These are phyloP conservation scores for Drosophila buzzatii DNA, from an alignment of 2,888 invertebrate genomes.

Conservation along the genomic window DNA sequence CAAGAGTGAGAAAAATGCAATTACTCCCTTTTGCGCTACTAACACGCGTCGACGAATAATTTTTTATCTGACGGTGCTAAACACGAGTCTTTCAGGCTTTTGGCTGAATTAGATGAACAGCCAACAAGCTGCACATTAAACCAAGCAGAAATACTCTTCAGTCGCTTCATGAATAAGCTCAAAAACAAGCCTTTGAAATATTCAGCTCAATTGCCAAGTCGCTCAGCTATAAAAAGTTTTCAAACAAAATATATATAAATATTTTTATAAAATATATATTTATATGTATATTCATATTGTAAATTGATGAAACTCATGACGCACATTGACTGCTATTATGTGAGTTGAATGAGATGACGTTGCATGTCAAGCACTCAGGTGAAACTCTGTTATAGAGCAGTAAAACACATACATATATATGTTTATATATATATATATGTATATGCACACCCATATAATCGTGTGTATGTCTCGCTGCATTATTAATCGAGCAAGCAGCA, in stretches of 20 bases:
- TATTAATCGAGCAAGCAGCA: constrained; percentile 44
- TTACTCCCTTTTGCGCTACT: too few relatives aligned
- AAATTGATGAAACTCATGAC: constrained; percentile 4
- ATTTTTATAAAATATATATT: background rate
- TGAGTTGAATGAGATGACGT: constrained; percentile 4
- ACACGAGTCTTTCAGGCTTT: too few relatives aligned
- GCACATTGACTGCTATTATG: constrained; percentile 1
- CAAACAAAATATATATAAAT: background rate
- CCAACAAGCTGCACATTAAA: too few relatives aligned
- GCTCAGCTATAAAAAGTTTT: background rate
- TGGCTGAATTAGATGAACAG: too few relatives aligned
- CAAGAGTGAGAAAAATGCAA: too few relatives aligned
- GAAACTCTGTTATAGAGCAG: background rate
- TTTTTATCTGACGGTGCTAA: too few relatives aligned
- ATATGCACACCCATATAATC: background rate
- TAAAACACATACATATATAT: background rate
- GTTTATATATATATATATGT: background rate
- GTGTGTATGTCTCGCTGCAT: constrained; percentile 34
- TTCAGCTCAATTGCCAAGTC: background rate
- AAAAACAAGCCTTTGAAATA: background rate
- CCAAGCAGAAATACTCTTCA: too few relatives aligned
- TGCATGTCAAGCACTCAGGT: constrained; percentile 7
- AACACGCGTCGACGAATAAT: too few relatives aligned
- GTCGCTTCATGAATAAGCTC: too few relatives aligned
- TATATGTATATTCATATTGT: background rate